A percentile compares a stretch with the other conserved stretches of the same genome.
phyloP scores from a whole-genome alignment of 2,797 vertebrate species.

The Pantherophis alleghaniensis region DNA sequence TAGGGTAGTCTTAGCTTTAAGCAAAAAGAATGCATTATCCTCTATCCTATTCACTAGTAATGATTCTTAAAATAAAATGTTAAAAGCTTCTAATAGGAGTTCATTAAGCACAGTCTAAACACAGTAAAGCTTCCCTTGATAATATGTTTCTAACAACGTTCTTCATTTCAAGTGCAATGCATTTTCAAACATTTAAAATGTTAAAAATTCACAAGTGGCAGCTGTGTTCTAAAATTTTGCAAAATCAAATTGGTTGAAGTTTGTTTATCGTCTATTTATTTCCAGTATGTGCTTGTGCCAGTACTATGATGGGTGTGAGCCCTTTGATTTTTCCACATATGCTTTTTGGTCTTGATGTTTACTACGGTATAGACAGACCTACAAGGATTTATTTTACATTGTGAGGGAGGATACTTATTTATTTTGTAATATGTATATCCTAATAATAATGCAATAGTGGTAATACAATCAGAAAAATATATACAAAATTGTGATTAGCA shows the following conservation, averaged over 20 bases:
- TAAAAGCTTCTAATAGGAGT: background rate
- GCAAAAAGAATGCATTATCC: background rate
- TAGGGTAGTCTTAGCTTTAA: background rate
- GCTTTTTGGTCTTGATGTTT: background rate
- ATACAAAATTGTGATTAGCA: background rate
- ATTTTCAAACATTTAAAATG: background rate
- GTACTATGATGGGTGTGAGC: background rate
- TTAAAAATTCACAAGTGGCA: background rate
- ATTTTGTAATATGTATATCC: background rate
- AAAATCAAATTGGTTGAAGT: background rate
- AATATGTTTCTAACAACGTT: background rate
- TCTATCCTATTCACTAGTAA: background rate
- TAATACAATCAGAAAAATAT: background rate
- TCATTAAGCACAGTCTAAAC: background rate
- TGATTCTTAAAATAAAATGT: background rate
- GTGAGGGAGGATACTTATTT: background rate
- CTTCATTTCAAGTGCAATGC: background rate
- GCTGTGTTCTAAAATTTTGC: background rate
- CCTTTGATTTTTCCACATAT: background rate
- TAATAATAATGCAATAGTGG: background rate
- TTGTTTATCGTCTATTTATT: background rate
- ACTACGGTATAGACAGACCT: background rate
- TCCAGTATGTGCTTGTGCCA: background rate
- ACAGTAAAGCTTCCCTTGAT: background rate
- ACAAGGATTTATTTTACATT: background rate